phyloP scores from a whole-genome alignment of 2,888 invertebrate genomes.

The Lycia hirtaria region DNA sequence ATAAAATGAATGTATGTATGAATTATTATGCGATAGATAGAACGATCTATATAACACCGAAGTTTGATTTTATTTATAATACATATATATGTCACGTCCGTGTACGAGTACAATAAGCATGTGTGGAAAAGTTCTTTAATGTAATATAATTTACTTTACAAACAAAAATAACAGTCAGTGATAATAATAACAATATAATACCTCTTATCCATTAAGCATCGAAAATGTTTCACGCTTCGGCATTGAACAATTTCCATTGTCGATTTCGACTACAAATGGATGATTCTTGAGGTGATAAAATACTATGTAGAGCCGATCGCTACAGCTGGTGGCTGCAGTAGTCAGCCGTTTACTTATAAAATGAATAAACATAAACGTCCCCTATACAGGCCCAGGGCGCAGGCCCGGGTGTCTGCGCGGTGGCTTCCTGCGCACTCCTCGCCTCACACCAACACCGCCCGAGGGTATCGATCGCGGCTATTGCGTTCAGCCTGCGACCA shows the following conservation, averaged over 20 bases:
- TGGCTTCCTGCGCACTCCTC: slow-evolving; percentile 63
- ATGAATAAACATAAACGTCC: slow-evolving; percentile 48
- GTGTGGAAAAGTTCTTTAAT: too few species aligned
- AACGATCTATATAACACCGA: too few species aligned
- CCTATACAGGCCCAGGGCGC: slow-evolving; percentile 36
- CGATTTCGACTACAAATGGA: slow-evolving; percentile 11
- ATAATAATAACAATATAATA: slow-evolving; percentile 32
- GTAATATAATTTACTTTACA: too few species aligned
- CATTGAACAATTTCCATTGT: slow-evolving; percentile 41
- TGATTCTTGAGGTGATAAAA: slow-evolving; percentile 9
- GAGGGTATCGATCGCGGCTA: slow-evolving; percentile 64
- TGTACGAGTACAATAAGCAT: too few species aligned
- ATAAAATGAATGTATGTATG: too few species aligned
- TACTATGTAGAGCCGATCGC: slow-evolving; percentile 10
- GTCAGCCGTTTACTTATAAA: slow-evolving; percentile 41
- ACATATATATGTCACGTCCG: too few species aligned
- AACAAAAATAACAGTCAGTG: slow-evolving; percentile 30
- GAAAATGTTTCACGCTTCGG: slow-evolving; percentile 38
- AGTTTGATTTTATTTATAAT: too few species aligned
- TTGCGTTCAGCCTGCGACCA: slow-evolving; percentile 51
- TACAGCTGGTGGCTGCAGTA: slow-evolving; percentile 35
- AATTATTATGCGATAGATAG: too few species aligned
- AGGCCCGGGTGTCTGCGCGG: slow-evolving; percentile 61
- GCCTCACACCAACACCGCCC: slow-evolving; percentile 50
- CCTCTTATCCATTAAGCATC: slow-evolving; percentile 42